Base-by-base conservation (phyloP, 2,888 invertebrate genomes). In the Acleris emargana region DNA sequence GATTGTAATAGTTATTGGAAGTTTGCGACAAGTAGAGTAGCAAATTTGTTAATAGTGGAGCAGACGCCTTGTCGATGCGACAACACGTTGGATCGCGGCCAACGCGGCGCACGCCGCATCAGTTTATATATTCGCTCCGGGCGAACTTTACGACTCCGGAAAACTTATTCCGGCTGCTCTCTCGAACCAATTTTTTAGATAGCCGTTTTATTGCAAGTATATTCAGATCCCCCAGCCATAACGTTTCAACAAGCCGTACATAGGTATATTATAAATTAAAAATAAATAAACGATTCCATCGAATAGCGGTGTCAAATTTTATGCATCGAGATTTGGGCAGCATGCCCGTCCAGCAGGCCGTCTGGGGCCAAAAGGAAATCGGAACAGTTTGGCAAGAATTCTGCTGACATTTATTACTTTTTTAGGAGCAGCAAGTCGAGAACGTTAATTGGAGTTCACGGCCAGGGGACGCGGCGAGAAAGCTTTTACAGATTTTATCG, bases 131-230 rank as follows among this genome's bases (percentile, higher is more conserved):
- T 83, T 80, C 77, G 75, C 73, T 74, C 73, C 74, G 74, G 79
- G 76, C 75, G 77, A 79, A 81, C 76, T 88, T 89, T 89, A 88
- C 79, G 84, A 87, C 79, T 82, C 76, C 73, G 74, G 84, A 81
- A 81, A 87, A 86, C 81, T 87, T 83, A 82, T 79, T 81, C 76
- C 77, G 81, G 84, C 80, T 79, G 77, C 77, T 82, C 74, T 78
- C 76, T 72, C 69, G 76, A 78, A 81, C 78, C 76, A 77, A 83
- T 83, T 84, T 81, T 80, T 81, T 76, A 81, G 76, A 80, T 79
- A 76, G 73, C 75, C 69, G 68, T 76, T 83, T 84, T 84, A 83
- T 81, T 73, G 73, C 73, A 62, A 67, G 69, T 76, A 77, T 80
- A 80, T 81, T 81, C 73, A 78, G 76, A 80, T 79, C 70, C 71